Conservation (phyloP, 2,113 vertebrate genomes). For the Eptesicus fuscus region DNA sequence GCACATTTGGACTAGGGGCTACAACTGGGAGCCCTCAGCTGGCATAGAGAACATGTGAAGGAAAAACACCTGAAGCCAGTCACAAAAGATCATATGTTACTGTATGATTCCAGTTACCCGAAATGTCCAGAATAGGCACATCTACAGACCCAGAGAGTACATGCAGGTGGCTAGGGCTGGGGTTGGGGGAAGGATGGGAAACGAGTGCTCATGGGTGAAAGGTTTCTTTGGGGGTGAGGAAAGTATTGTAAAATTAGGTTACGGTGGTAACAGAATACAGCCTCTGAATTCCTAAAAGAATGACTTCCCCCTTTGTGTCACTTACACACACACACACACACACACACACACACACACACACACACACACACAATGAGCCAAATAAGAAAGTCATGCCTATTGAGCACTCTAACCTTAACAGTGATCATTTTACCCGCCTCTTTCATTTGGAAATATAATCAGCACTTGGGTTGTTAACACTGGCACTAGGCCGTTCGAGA, state of each 20-base stretch:
- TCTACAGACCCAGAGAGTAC: neutral
- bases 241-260: constrained; percentile 3
- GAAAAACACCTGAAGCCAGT: neutral
- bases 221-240: neutral
- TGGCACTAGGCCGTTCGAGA: neutral
- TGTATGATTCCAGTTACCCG: neutral
- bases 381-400: neutral
- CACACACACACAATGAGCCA: neutral
- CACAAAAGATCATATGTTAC: neutral
- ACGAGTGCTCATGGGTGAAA: neutral
- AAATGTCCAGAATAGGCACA: neutral
- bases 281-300: neutral
- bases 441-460: neutral
- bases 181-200: neutral
- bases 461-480: neutral
- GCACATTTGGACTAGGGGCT: neutral
- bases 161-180: neutral
- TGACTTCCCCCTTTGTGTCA: neutral
- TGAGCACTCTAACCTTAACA: neutral
- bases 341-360: neutral
- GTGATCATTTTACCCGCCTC: neutral
- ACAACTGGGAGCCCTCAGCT: neutral
- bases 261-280: neutral
- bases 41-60: neutral
- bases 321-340: neutral